Evolutionary conservation across 2,888 invertebrate species (phyloP).

Genomic region (Elmis aenea): DNA sequence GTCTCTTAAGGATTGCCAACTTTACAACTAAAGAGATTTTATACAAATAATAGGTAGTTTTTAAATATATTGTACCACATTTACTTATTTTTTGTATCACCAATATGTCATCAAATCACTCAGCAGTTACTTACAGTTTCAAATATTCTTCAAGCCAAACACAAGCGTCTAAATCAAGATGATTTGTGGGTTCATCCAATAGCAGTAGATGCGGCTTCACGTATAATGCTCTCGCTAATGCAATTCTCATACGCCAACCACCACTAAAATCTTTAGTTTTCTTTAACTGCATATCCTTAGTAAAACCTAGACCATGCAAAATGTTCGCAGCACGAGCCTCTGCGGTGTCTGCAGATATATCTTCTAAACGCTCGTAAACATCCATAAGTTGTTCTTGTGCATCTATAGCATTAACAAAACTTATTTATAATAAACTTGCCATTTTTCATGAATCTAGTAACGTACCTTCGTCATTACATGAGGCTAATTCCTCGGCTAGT

Average conservation of each 20-base stretch:
- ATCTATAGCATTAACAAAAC: constrained; percentile 48
- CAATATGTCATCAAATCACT: not conserved
- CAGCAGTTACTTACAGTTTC: constrained; percentile 60
- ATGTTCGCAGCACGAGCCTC: constrained; percentile 92
- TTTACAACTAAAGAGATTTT: too few relatives aligned
- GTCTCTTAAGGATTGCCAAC: too few relatives aligned
- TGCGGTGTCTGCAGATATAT: constrained; percentile 93
- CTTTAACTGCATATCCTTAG: constrained; percentile 76
- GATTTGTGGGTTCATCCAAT: constrained; percentile 98
- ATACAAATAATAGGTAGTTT: too few relatives aligned
- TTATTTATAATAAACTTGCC: not conserved
- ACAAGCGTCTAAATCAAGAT: constrained; percentile 97
- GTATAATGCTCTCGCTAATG: constrained; percentile 92
- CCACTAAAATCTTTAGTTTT: constrained; percentile 85
- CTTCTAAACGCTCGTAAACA: constrained; percentile 95
- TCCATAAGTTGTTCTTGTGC: constrained; percentile 96
- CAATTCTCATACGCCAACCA: constrained; percentile 99
- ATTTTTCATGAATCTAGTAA: constrained; percentile 1
- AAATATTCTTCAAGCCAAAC: constrained; percentile 99
- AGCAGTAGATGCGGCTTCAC: constrained; percentile 95
- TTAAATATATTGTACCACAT: too few relatives aligned
- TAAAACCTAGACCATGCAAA: constrained; percentile 94
- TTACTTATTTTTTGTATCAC: too few relatives aligned
- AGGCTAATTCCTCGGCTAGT: constrained; percentile 83
- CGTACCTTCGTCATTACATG: constrained; percentile 79